Evolutionary conservation across 92 coral and sea anemone species (phyloP), one percentile per base, ranked within the genome.

Genomic region (Nematostella vectensis): DNA sequence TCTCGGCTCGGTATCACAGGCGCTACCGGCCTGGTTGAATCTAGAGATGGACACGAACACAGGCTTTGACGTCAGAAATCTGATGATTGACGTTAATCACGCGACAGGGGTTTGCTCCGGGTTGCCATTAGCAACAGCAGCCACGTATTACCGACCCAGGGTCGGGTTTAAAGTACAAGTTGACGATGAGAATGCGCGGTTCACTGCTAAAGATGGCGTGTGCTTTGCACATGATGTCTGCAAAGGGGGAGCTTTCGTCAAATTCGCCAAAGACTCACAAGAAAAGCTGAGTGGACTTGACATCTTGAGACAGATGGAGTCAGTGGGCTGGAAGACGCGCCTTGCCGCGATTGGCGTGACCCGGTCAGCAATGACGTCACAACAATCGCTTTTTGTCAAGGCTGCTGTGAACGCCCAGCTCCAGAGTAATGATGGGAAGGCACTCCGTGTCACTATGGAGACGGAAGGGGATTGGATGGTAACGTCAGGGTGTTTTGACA

Each of bases 1-100:
- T 33, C 13, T 76, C 6, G 28, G 19, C 1, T 60, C 68, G 19
- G 29, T 68, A 13, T 26, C 82, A 11, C 40, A 50, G 0, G 29
- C 29, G 1, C 1, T 68, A 65, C 82, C 82, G 11, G 31, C 40
- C 28, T 68, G 82, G 82, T 42, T 54, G 26, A 40, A 54, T 18
- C 42, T 65, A 2, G 33, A 53, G 11, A 29, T 53, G 4, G 62
- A 65, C 28, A 55, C 27, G 25, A 65, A 29, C 55, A 53, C 53
- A 25, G 55, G 54, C 26, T 65, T 65, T 43, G 71, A 65, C 44
- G 54, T 65, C 33, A 25, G 61, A 10, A 65, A 65, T 54, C 61
- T 65, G 11, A 25, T 65, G 30, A 62, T 43, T 26, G 23, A 48
- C 28, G 54, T 53, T 0, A 49, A 58, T 19, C 55, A 43, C 29